Conservation (phyloP, 2,113 vertebrate genomes). For the Canis aureus region DNA sequence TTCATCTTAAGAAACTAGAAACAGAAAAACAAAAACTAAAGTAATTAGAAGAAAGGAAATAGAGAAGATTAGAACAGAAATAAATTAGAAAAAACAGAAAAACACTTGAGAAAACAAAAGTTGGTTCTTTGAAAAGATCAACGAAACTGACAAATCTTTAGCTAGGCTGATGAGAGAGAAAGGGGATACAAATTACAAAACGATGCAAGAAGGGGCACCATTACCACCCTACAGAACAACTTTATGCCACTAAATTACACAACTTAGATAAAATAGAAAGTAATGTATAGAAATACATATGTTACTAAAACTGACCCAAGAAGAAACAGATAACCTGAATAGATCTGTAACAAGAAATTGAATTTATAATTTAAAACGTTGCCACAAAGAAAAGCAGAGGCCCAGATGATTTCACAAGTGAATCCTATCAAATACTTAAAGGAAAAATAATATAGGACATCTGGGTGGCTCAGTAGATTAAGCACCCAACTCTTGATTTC, state of each 20-base stretch:
- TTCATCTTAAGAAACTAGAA: not conserved
- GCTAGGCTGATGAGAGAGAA: not conserved
- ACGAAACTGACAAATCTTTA: not conserved
- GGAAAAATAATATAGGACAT: not conserved
- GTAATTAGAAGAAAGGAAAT: conserved; percentile 25
- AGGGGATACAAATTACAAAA: not conserved
- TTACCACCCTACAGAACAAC: not conserved
- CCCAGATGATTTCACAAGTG: not conserved
- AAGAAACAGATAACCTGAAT: not conserved
- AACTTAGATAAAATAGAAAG: not conserved
- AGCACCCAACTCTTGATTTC: not conserved
- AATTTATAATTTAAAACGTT: conserved; percentile 26
- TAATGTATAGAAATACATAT: not conserved
- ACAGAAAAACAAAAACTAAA: not conserved
- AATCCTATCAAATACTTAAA: conserved; percentile 42
- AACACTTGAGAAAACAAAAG: conserved; percentile 20
- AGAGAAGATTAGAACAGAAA: not conserved
- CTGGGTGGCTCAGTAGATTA: not conserved
- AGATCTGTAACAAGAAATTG: not conserved
- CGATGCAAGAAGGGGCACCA: not conserved
- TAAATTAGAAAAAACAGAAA: not conserved
- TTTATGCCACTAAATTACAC: not conserved
- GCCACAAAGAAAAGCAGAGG: not conserved
- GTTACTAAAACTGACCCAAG: not conserved
- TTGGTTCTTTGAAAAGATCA: not conserved